Evolutionary conservation across 2,888 invertebrate genomes (phyloP).

Genomic region (Thyatira batis): DNA sequence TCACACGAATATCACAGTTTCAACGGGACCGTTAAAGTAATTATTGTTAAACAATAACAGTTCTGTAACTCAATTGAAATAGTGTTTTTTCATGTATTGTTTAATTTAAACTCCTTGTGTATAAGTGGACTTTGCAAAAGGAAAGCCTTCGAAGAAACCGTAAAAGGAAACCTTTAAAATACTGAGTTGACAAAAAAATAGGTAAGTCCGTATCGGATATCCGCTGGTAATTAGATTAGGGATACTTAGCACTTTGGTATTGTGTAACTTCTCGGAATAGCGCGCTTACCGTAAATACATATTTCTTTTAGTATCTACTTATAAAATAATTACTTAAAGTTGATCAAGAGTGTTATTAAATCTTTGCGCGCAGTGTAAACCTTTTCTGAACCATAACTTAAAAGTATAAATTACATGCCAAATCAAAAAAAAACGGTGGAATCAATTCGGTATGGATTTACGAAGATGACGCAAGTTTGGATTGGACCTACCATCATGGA

Average conservation of each 20-base stretch:
- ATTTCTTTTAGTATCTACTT: neutral
- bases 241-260: constrained; percentile 15
- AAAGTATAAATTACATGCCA: constrained; percentile 34
- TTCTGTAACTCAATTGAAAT: constrained; percentile 18
- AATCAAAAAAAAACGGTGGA: constrained; percentile 37
- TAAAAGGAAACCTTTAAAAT: constrained; percentile 50
- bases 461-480: constrained; percentile 55
- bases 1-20: constrained; percentile 11
- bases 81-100: constrained; percentile 26
- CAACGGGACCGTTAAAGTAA: constrained; percentile 23
- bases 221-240: constrained; percentile 51
- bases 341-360: neutral
- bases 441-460: constrained; percentile 58
- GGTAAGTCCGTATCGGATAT: constrained; percentile 48
- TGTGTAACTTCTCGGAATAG: neutral
- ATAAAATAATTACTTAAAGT: neutral
- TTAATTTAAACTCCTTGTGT: constrained; percentile 32
- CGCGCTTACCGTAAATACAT: neutral
- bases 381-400: constrained; percentile 8
- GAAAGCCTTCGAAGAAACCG: constrained; percentile 49
- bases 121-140: constrained; percentile 31
- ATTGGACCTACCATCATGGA: constrained; percentile 29
- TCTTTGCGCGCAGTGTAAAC: neutral
- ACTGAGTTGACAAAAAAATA: constrained; percentile 43
- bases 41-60: constrained; percentile 25